These are phyloP conservation scores for Arenaria interpres DNA, from an alignment of 2,113 vertebrate genomes.

Conservation along the genomic window DNA sequence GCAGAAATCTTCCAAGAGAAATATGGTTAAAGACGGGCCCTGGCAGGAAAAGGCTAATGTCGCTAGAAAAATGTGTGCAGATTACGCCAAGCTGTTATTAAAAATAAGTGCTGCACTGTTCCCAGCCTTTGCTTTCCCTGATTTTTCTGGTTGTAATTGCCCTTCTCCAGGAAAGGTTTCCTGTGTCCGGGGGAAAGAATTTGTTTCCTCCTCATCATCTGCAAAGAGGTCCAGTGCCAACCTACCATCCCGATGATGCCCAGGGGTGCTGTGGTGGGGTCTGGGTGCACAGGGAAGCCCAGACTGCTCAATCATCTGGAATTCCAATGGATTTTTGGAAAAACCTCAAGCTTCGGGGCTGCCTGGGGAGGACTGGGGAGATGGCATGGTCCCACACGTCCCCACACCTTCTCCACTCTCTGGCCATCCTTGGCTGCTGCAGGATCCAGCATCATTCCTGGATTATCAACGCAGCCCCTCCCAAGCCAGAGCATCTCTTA, in stretches of 20 bases:
- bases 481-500: background rate
- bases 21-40: background rate
- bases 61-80: background rate
- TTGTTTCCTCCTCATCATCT: background rate
- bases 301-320: background rate
- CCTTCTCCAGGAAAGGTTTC: background rate
- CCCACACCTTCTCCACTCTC: background rate
- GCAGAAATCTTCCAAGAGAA: constrained; percentile 11
- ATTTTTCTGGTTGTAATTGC: background rate
- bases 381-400: rapidly evolving
- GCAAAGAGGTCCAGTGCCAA: background rate
- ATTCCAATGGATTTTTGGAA: background rate
- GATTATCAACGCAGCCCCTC: too few relatives aligned
- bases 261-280: background rate
- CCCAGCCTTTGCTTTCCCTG: background rate
- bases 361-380: rapidly evolving
- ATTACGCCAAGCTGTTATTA: constrained; percentile 47
- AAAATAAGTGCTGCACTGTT: background rate
- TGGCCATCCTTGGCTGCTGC: rapidly evolving
- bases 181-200: background rate
- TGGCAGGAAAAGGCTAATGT: constrained; percentile 53
- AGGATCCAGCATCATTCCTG: background rate
- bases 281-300: background rate
- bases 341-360: rapidly evolving
- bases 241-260: background rate